Base-by-base conservation (phyloP, 1,140 invertebrate genomes). In the Procambarus clarkii region DNA sequence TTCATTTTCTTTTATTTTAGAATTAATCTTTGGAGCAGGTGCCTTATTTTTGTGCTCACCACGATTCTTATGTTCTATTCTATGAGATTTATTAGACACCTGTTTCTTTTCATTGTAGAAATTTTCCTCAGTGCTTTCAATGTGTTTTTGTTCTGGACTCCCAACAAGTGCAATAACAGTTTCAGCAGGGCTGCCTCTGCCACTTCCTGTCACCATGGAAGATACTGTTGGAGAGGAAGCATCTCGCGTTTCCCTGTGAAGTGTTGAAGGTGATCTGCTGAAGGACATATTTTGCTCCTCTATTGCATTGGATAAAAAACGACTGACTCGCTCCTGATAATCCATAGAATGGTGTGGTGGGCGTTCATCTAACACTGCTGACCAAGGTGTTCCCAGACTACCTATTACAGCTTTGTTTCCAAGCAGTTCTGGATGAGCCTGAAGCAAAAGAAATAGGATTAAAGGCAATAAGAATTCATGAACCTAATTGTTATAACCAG, bases 301-400 rank as follows among this genome's bases (percentile, higher is more conserved):
- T n/a, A 88, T 88, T 48, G 86, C 86, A 50, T 88, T 78, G 45
- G 86, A 88, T 54, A 88, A 77, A 78, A 81, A 88, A 0, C 86
- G 78, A 18, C 45, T 81, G 18, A 88, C 86, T 9, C 86, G 77
- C 60, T 88, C 86, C 21, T 88, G 86, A 44, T 88, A 88, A 69
- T 88, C 86, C 86, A 88, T 88, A 5, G 86, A 80, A 50, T 46
- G 78, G 77, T 88, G 78, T 0, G 86, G 60, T 45, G 86, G 78
- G 45, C 69, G 78, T 15, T 88, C 86, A 46, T 71, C 78, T 18
- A 86, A 50, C 48, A 45, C 45, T 21, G 18, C 7, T n/a, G 80
- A 60, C 86, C 86, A 88, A 2, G 78, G 78, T 46, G 78, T 45
- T 24, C 78, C 78, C n/a, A 88, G 44, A 69, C 86, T 64, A 71